phyloP scores from a whole-genome alignment of 2,888 invertebrate genomes.

The Petrophora chlorosata region DNA sequence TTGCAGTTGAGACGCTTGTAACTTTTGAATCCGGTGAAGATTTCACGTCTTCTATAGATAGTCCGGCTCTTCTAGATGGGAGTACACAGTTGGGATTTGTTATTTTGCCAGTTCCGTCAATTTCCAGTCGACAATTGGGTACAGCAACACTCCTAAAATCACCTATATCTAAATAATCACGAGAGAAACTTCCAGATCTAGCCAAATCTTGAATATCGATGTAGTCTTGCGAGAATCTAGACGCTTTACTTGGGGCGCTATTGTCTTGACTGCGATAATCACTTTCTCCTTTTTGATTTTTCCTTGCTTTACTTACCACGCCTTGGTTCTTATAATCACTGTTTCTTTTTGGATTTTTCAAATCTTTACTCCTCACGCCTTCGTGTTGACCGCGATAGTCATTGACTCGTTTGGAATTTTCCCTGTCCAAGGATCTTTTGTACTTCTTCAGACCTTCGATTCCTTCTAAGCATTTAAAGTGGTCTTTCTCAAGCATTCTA shows the following conservation, averaged over 20 bases:
- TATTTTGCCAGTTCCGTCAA: background rate
- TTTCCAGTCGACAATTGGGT: background rate
- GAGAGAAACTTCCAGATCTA: constrained; percentile 10
- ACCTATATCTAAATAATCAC: constrained; percentile 36
- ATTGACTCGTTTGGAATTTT: too few species aligned
- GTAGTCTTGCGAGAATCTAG: constrained; percentile 37
- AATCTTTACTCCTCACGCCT: too few species aligned
- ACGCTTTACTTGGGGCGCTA: too few species aligned
- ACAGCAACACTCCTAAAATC: constrained; percentile 19
- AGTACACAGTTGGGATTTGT: background rate
- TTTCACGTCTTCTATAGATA: background rate
- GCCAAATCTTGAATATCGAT: constrained; percentile 33
- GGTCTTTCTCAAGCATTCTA: background rate
- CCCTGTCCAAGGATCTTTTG: too few species aligned
- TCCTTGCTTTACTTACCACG: too few species aligned
- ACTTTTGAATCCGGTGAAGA: background rate
- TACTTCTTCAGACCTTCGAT: background rate
- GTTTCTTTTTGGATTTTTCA: too few species aligned
- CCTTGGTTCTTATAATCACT: too few species aligned
- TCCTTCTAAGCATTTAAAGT: background rate
- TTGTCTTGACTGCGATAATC: too few species aligned
- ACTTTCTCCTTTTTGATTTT: too few species aligned
- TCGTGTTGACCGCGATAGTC: too few species aligned
- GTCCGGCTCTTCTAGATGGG: background rate
- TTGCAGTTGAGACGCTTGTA: background rate